Base-by-base conservation (phyloP, 1,140 invertebrate species). In the Eurytemora carolleeae region DNA sequence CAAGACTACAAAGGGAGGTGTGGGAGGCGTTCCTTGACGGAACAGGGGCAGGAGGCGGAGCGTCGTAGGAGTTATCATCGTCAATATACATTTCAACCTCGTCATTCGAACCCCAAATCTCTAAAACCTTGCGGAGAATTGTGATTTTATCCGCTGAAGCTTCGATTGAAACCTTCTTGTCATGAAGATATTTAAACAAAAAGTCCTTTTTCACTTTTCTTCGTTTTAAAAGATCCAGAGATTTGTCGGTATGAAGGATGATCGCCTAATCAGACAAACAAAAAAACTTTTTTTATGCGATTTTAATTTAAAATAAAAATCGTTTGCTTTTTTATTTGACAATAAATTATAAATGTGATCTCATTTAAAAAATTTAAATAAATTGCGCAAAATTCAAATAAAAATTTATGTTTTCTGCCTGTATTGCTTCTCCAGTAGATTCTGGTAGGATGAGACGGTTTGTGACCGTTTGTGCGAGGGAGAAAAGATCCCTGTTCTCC, bases 1-100 rank as follows among this genome's bases (percentile, higher is more conserved):
- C 56, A 16, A 57, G 56, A 24, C 18, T 20, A 24, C 18, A 22
- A 23, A 62, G 54, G 1, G 53, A 56, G 1, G 60, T 55, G 53
- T 61, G 54, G 2, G 60, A 62, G 18, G 60, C 54, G 25, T 62
- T 62, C 2, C 60, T 53, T 3, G 60, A 62, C n/a, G 60, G 60
- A 16, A 53, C 60, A 19, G 60, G 60, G 20, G 59, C 60, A 20
- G 60, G 60, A 16, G 60, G 52, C 12, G 60, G 60, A 53, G 59
- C 60, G 18, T 62, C 60, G 3, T 24, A 53, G n/a, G 54, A 23
- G 60, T 20, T 61, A 17, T 62, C 60, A 2, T 62, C 60, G n/a
- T 56, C 53, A 24, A 56, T 19, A 20, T n/a, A 2, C 12, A 31
- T 1, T 18, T 19, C 26, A 44, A 54, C 55, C 19, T 57, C 18